These are phyloP conservation scores for Triplophysa yarkandensis DNA, from an alignment of 2,797 vertebrate genomes.

Conservation along the genomic window DNA sequence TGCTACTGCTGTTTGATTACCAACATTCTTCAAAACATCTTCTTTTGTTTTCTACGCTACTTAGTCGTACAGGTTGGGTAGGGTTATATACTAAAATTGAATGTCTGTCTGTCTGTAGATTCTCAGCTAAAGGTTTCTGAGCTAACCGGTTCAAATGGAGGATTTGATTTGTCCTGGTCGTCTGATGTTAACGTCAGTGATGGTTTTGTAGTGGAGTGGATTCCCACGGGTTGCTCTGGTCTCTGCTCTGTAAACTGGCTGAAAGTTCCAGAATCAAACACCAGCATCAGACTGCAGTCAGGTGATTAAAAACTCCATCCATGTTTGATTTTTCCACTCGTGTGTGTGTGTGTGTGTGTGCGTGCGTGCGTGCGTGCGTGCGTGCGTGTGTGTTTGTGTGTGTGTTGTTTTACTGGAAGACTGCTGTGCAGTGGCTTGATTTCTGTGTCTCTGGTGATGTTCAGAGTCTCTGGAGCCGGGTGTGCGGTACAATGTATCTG, in stretches of 20 bases:
- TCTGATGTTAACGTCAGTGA: slow-evolving; percentile 58
- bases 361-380: background rate
- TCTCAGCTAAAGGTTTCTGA: slow-evolving; percentile 46
- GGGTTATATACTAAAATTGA: no score
- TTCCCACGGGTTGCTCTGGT: slow-evolving; percentile 55
- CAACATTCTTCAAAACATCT: no score
- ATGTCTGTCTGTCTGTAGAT: slow-evolving; percentile 50
- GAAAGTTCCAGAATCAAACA: slow-evolving; percentile 62
- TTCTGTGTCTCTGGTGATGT: slow-evolving; percentile 5
- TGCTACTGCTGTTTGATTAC: no score
- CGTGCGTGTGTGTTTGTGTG: slow-evolving; percentile 3
- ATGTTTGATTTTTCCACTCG: background rate
- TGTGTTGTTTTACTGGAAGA: no score
- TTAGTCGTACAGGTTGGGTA: no score
- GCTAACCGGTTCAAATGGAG: slow-evolving; percentile 41
- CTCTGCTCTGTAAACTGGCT: slow-evolving; percentile 72
- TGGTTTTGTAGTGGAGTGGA: slow-evolving; percentile 74
- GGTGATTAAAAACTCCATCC: slow-evolving; percentile 54
- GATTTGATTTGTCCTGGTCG: slow-evolving; percentile 71
- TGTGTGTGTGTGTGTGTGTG: slow-evolving; percentile 4
- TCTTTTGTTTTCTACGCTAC: no score
- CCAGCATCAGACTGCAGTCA: slow-evolving; percentile 64
- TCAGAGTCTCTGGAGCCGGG: slow-evolving; percentile 70
- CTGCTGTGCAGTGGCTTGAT: no score
- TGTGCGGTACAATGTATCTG: slow-evolving; percentile 72